Base-by-base conservation (phyloP, 2,888 invertebrate species). In the Pristionchus arcanus region DNA sequence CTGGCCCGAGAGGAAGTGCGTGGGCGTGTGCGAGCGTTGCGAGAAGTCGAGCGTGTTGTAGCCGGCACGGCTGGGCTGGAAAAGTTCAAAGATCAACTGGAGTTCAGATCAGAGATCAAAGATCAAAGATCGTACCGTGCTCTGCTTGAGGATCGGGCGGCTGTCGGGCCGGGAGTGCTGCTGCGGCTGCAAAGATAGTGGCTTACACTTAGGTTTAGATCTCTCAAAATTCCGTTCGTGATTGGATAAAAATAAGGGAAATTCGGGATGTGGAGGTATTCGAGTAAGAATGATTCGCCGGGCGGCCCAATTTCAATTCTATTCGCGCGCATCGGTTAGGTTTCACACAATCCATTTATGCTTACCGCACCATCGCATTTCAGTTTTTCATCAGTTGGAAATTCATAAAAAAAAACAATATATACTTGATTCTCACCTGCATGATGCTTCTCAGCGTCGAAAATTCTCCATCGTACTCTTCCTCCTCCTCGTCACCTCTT, bases 1-100 rank as follows among this genome's bases (percentile, higher is more conserved):
- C 89, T 93, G 91, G 81, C 92, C 92, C 21, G 91, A 91, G 68
- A 90, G 81, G 87, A 90, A 91, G 66, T 86, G 90, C 1, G 90
- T 90, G 15, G 90, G 90, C 4, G 91, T 90, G 81, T 91, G 90
- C 53, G 91, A 89, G 34, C 90, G 66, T 21, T 87, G 42, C 21
- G 89, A 84, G 74, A 68, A 90, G 66, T 91, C 91, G 63, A 89
- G 81, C 3, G 89, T 89, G 63, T 83, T 89, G 53, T 89, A 89
- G 53, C 83, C 86, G 25, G 89, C 84, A 31, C 74, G 31, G 28
- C 59, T 25, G 7, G 55, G 59, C 59, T 85, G 84, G 0, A 63
- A 85, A 28, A 34, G 74, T 5, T 63, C 63, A 63, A 63, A 63
- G 63, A 74, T 74, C 21, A 74, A n/a, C n/a, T n/a, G n/a, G n/a